phyloP scores from a whole-genome alignment of 2,888 invertebrate genomes.

The Apotomis capreana region DNA sequence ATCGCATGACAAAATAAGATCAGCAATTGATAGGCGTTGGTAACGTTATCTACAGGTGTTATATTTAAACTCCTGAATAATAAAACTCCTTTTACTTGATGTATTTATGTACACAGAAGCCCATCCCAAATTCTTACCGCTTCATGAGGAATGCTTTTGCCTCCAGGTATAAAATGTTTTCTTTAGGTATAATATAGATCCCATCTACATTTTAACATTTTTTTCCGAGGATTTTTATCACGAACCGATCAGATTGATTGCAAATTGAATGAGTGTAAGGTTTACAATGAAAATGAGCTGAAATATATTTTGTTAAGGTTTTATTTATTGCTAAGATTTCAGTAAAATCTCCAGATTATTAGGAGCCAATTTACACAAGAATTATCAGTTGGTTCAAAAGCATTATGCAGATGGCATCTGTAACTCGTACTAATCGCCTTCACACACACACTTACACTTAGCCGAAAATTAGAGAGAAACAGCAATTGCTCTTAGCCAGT shows the following conservation, averaged over 20 bases:
- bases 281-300: not conserved
- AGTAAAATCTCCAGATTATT: conserved; percentile 19
- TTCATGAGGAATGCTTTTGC: not conserved
- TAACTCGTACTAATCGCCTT: conserved; percentile 15
- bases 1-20: conserved; percentile 47
- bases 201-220: not conserved
- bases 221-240: not conserved
- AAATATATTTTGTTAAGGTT: not conserved
- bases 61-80: conserved; percentile 12
- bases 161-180: not conserved
- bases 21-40: conserved; percentile 30
- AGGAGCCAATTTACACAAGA: conserved; percentile 19
- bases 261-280: not conserved
- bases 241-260: conserved; percentile 1
- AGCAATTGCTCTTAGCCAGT: conserved; percentile 8
- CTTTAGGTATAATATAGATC: not conserved
- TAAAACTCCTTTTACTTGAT: not conserved
- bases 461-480: conserved; percentile 14
- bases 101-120: not conserved
- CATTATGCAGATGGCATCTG: conserved; percentile 33
- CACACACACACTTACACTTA: conserved; percentile 12
- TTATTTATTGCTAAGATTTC: conserved; percentile 10
- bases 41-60: conserved; percentile 10
- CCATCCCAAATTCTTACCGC: not conserved
- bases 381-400: conserved; percentile 20